Base-by-base conservation (phyloP, 1,140 invertebrate genomes). In the Coboldia fuscipes region DNA sequence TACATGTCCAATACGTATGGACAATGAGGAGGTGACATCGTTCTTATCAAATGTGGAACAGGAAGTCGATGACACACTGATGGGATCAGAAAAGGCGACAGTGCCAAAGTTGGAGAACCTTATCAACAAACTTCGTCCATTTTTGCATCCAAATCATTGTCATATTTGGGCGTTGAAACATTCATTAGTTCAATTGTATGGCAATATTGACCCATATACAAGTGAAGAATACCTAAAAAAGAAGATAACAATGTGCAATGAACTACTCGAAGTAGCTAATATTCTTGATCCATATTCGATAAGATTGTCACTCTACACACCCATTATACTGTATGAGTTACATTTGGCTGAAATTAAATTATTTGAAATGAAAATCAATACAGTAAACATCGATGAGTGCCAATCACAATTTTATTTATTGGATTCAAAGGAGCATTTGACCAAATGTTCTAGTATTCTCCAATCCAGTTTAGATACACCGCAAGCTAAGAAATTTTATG, bases 81-180 rank as follows among this genome's bases (percentile, higher is more conserved):
- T 70, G 39, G 54, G 65, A 32, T 58, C 60, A 30, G 6, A 16
- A 12, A 8, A 19, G 7, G 64, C 73, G 0, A 64, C 58, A 2
- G 58, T 69, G 1, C 52, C 48, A 33, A 57, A 65, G 34, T 44
- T 77, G 29, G 72, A 77, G 48, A 58, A 66, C 33, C 45, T 75
- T 0, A 42, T 77, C 4, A 60, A 60, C 12, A 72, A 72, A 29
- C 45, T 76, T 14, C 58, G 63, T 16, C 68, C 64, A 16, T 66
- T 80, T 41, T 54, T 85, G 26, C 80, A 85, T 57, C 69, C 70
- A 0, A 72, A 80, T 46, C 80, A 86, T 53, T 84, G 81, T 49
- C 76, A 80, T 44, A 65, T 77, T 39, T 78, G 77, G 42, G 68
- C 71, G 3, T 62, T 83, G 10, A 74, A 76, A 42, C 82, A 86